Conservation (phyloP, 2,113 vertebrate genomes). For the Lamprotornis superbus region DNA sequence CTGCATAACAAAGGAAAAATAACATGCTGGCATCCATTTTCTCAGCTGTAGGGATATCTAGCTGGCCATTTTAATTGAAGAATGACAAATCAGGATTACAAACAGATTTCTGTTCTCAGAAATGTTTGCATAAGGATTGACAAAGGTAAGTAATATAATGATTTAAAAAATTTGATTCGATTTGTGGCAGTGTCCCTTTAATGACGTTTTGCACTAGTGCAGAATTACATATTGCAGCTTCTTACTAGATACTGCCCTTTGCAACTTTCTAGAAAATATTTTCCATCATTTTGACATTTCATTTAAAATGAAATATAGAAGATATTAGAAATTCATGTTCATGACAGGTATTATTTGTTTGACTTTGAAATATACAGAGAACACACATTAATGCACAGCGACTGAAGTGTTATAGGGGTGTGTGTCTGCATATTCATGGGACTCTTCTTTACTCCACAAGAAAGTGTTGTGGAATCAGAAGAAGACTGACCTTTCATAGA, state of each 20-base stretch:
- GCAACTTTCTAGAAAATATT: constrained; percentile 75
- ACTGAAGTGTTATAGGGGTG: constrained; percentile 68
- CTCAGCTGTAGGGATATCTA: background rate
- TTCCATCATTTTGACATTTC: constrained; percentile 84
- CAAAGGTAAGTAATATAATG: constrained; percentile 56
- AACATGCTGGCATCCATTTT: constrained; percentile 18
- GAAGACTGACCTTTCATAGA: constrained; percentile 75
- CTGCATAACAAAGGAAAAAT: background rate
- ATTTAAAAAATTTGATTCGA: constrained; percentile 7
- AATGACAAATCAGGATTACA: constrained; percentile 38
- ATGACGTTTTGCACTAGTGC: background rate
- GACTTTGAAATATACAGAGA: constrained; percentile 82
- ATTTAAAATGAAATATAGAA: constrained; percentile 84
- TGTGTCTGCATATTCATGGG: constrained; percentile 88
- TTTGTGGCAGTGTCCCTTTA: constrained; percentile 3
- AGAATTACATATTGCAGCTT: constrained; percentile 20
- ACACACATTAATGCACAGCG: constrained; percentile 77
- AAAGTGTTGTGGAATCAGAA: constrained; percentile 45
- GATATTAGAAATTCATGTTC: constrained; percentile 80
- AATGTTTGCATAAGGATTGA: constrained; percentile 29
- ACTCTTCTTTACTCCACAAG: constrained; percentile 39
- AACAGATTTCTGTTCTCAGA: constrained; percentile 47
- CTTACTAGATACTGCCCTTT: constrained; percentile 67
- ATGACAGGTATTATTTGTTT: constrained; percentile 83
- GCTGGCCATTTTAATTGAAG: background rate